phyloP scores from a whole-genome alignment of 2,113 vertebrate genomes.

The Lota lota region DNA sequence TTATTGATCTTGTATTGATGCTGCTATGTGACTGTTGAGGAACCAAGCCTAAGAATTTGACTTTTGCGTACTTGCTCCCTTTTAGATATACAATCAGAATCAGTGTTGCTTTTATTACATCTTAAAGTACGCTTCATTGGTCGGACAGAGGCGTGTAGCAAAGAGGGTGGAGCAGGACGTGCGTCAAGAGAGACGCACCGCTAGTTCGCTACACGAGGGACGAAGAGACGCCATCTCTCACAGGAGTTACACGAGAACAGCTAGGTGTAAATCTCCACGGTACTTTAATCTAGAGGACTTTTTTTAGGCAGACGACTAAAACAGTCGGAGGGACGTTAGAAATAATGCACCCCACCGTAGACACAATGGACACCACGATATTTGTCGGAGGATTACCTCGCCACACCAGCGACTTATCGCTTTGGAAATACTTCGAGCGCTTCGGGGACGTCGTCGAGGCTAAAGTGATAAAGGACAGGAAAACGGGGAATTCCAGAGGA shows the following conservation, averaged over 20 bases:
- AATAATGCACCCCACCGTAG: conserved; percentile 84
- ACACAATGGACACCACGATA: conserved; percentile 94
- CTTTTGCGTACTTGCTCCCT: no score
- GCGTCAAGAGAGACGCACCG: conserved; percentile 49
- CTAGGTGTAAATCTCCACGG: no score
- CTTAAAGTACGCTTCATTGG: no score
- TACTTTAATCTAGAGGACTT: no score
- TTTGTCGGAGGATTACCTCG: conserved; percentile 93
- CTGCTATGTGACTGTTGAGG: no score
- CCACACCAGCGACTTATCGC: conserved; percentile 90
- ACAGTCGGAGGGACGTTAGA: conserved; percentile 64
- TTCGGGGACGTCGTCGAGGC: conserved; percentile 95
- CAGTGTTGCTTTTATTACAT: no score
- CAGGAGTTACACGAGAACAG: no score
- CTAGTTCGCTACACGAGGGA: conserved; percentile 42
- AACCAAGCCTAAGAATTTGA: no score
- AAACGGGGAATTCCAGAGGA: conserved; percentile 92
- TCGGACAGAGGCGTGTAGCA: conserved; percentile 11
- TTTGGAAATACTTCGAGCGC: conserved; percentile 91
- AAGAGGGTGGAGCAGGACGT: neutral
- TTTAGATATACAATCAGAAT: no score
- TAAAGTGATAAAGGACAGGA: conserved; percentile 93
- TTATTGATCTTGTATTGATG: no score
- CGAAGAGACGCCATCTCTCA: conserved; percentile 23
- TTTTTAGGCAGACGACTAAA: no score